These are phyloP conservation scores for Drusus annulatus DNA, from an alignment of 1,140 invertebrate species.

Conservation along the genomic window DNA sequence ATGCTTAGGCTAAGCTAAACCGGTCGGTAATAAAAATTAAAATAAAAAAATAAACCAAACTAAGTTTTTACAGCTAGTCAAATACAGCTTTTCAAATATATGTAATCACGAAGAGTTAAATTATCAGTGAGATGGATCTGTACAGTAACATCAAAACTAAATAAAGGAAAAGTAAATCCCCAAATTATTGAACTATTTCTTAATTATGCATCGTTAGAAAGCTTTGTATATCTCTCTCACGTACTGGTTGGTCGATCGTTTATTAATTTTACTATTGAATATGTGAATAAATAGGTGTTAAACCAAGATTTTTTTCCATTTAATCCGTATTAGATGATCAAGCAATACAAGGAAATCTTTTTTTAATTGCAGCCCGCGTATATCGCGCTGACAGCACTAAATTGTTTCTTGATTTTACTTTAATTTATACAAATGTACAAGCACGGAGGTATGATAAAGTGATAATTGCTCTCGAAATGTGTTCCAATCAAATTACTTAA, in stretches of 20 bases:
- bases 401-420: slow-evolving; percentile 29
- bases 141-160: too few relatives aligned
- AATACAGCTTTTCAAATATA: too few relatives aligned
- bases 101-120: too few relatives aligned
- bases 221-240: slow-evolving; percentile 32
- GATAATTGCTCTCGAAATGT: neutral
- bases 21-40: too few relatives aligned
- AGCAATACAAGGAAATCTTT: slow-evolving; percentile 21
- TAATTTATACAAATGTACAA: slow-evolving; percentile 18
- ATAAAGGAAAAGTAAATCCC: too few relatives aligned
- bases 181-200: too few relatives aligned
- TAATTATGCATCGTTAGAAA: too few relatives aligned
- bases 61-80: too few relatives aligned
- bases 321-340: slow-evolving; percentile 14
- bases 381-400: slow-evolving; percentile 41
- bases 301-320: slow-evolving; percentile 45
- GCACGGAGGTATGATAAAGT: neutral
- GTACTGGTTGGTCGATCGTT: slow-evolving; percentile 43
- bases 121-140: too few relatives aligned
- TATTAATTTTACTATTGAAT: slow-evolving; percentile 56
- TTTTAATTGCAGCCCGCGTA: slow-evolving; percentile 37
- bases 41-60: too few relatives aligned
- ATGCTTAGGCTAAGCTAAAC: too few relatives aligned
- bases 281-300: slow-evolving; percentile 52
- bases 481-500: too few relatives aligned